Conservation (phyloP, 53 echinoderm and acorn worm genomes). For the Antedon mediterranea region DNA sequence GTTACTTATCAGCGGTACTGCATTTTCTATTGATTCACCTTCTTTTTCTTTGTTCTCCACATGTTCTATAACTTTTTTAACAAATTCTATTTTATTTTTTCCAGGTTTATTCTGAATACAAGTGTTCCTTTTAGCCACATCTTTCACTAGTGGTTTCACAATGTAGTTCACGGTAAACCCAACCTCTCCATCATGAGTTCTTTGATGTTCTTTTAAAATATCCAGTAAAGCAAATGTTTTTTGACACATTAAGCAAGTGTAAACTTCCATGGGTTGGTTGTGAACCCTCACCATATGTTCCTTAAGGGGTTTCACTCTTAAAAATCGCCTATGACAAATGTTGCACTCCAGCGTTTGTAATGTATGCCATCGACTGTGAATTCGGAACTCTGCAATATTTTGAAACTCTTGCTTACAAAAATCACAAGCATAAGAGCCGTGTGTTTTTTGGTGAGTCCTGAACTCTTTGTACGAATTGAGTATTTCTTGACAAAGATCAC, state of each 20-base stretch:
- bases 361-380: neutral
- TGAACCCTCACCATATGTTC: neutral
- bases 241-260: neutral
- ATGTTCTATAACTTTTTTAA: neutral
- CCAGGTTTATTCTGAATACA: neutral
- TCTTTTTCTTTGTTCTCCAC: neutral
- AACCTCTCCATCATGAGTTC: neutral
- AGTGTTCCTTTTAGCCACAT: neutral
- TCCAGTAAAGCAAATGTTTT: neutral
- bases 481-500: neutral
- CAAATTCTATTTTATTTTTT: neutral
- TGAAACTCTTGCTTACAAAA: neutral
- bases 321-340: neutral
- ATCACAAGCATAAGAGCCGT: neutral
- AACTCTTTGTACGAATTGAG: neutral
- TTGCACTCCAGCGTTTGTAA: neutral
- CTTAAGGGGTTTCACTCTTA: neutral
- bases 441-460: neutral
- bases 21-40: no score
- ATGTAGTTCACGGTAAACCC: neutral
- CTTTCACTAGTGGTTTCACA: neutral
- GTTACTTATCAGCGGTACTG: neutral
- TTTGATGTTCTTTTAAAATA: neutral
- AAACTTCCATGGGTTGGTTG: neutral
- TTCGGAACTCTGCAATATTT: neutral